Percentiles rank a stretch among this genome's conserved stretches.
Conservation (phyloP, 2,888 invertebrate genomes). For the Parapristionchus giblindavisi region DNA sequence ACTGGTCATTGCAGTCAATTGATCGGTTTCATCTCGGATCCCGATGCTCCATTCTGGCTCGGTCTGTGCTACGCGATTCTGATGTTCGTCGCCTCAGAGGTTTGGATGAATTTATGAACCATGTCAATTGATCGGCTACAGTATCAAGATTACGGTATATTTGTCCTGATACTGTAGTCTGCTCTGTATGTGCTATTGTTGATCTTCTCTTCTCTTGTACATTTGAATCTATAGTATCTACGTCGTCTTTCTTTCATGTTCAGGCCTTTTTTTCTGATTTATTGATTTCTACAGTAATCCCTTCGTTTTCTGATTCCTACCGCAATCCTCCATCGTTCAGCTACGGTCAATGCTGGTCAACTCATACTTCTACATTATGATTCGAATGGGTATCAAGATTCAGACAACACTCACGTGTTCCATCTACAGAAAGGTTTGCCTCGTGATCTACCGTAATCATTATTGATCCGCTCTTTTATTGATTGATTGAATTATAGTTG, state of each 20-base stretch:
- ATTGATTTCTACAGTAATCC: too few species aligned
- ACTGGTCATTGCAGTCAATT: constrained; percentile 66
- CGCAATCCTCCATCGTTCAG: constrained; percentile 41
- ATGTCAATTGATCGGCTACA: too few species aligned
- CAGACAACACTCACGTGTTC: constrained; percentile 72
- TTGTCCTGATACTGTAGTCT: too few species aligned
- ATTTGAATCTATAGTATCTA: too few species aligned
- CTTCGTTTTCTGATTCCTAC: too few species aligned
- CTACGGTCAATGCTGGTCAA: constrained; percentile 72
- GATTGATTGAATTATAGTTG: background rate
- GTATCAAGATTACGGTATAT: too few species aligned
- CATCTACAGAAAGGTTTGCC: constrained; percentile 72
- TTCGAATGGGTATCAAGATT: constrained; percentile 72
- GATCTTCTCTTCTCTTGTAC: too few species aligned
- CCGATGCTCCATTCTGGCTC: constrained; percentile 59
- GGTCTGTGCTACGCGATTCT: constrained; percentile 64
- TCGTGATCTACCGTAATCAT: too few species aligned
- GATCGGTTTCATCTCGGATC: constrained; percentile 69
- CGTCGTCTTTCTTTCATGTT: too few species aligned
- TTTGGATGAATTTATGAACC: background rate
- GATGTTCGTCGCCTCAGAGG: constrained; percentile 67
- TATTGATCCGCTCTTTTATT: too few species aligned
- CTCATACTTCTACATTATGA: constrained; percentile 72
- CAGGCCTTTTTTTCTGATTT: too few species aligned
- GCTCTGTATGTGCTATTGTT: too few species aligned